Base-by-base conservation (phyloP, 2,113 vertebrate genomes). In the Pongo pygmaeus region DNA sequence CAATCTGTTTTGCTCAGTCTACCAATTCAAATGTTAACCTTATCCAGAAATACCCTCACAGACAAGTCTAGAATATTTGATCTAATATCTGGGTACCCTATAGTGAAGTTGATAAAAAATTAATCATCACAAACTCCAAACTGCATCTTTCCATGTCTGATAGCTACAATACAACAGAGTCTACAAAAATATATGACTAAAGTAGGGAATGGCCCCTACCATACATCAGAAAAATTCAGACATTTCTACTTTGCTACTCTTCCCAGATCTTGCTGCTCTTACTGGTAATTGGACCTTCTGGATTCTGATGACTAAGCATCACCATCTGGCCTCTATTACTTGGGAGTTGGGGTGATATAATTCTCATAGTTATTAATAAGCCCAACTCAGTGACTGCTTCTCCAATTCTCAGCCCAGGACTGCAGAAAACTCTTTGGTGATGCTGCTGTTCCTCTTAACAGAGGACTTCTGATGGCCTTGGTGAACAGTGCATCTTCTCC, bases 241-340 rank as follows among this genome's bases (percentile, higher is more conserved):
- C 67, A 59, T 38, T 59, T 75, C 55, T 55, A 38, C 64, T 78
- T n/a, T 64, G 83, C 27, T 94, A 48, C 25, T 93, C n/a, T 59
- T 91, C n/a, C 78, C 48, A 91, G 57, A 86, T 22, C 38, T 90
- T 93, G 64, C 25, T 91, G 23, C 83, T 91, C 20, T 89, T 95
- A 86, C 23, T 77, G 59, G 22, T 81, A 89, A 80, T 35, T 89
- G 57, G 48, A 38, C 14, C 40, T 46, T 77, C 50, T 81, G 27
- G 57, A 40, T 75, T 92, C 80, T 89, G 50, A 13, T 72, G 87
- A 93, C n/a, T 88, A 89, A 93, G 50, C 20, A 78, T 32, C 50
- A 83, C 32, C 50, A 94, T 78, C 79, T 81, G 43, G 25, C 38
- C 83, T 95, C 61, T 57, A 55, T 55, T 84, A 84, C 38, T 75